These are phyloP conservation scores for Platysternon megacephalum DNA, from an alignment of 2,113 vertebrate species.

Conservation along the genomic window DNA sequence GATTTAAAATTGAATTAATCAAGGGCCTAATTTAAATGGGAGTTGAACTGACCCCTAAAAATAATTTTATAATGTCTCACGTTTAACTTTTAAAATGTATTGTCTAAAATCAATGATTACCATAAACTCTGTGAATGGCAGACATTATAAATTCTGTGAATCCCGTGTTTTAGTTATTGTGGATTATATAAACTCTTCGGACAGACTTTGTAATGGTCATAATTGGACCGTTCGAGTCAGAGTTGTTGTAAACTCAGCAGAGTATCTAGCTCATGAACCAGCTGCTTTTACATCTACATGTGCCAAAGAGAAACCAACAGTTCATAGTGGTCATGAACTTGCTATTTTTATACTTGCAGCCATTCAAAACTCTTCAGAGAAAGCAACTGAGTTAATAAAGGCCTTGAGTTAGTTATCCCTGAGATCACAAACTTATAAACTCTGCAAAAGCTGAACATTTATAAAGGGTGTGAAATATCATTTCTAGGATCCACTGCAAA, in stretches of 20 bases:
- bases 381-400: neutral
- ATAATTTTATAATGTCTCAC: neutral
- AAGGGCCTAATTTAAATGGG: neutral
- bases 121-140: slow-evolving; percentile 1
- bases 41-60: neutral
- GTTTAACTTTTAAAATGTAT: neutral
- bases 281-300: slow-evolving; percentile 12
- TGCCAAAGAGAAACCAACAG: slow-evolving; percentile 39
- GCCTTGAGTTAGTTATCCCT: neutral
- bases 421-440: neutral
- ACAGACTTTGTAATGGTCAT: slow-evolving; percentile 26
- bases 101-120: neutral
- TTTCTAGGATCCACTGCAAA: neutral
- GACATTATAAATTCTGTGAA: slow-evolving; percentile 4
- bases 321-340: neutral
- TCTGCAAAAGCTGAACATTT: neutral
- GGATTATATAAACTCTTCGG: slow-evolving; percentile 7
- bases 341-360: neutral
- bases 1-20: neutral
- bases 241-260: slow-evolving; percentile 15
- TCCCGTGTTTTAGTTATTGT: fast-evolving
- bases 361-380: neutral
- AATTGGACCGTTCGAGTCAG: neutral
- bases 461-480: fast-evolving
- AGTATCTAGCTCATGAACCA: neutral